These are phyloP conservation scores for Sphaeridia pumilis DNA, from an alignment of 2,888 invertebrate genomes.

Conservation along the genomic window DNA sequence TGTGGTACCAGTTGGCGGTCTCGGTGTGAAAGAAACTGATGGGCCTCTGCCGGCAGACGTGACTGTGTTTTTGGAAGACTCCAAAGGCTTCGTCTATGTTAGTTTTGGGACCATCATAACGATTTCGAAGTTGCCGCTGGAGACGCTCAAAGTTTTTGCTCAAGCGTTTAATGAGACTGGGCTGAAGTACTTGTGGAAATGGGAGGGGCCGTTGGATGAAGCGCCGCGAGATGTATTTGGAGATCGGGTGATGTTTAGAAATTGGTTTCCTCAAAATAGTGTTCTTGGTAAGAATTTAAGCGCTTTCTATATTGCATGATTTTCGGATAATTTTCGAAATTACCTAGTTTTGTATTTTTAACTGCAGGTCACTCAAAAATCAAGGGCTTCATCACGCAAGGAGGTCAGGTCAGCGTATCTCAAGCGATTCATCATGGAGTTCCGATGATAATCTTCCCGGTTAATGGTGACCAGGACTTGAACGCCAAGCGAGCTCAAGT, in stretches of 20 bases:
- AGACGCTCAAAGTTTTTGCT: slow-evolving; percentile 4
- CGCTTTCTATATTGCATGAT: too few species aligned
- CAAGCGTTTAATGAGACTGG: slow-evolving; percentile 1
- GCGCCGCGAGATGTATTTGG: too few species aligned
- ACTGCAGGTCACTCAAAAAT: slow-evolving; percentile 13
- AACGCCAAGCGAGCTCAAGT: slow-evolving; percentile 7
- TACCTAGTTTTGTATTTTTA: neutral
- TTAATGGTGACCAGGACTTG: slow-evolving; percentile 13
- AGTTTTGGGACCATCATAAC: slow-evolving; percentile 12
- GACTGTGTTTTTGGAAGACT: neutral
- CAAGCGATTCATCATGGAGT: slow-evolving; percentile 13
- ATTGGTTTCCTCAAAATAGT: slow-evolving; percentile 14
- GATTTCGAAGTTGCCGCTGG: slow-evolving; percentile 7
- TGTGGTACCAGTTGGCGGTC: slow-evolving; percentile 3
- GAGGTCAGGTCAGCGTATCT: slow-evolving; percentile 10
- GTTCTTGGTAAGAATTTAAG: slow-evolving; percentile 5
- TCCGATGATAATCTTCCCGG: slow-evolving; percentile 11
- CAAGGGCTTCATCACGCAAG: slow-evolving; percentile 13
- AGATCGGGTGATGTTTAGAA: too few species aligned
- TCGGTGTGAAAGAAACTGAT: neutral
- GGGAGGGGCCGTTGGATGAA: slow-evolving; percentile 11
- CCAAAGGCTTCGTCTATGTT: slow-evolving; percentile 12
- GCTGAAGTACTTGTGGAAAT: slow-evolving; percentile 10
- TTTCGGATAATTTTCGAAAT: too few species aligned
- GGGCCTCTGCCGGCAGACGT: too few species aligned